Base-by-base conservation (phyloP, 2,113 vertebrate species). In the Takifugu flavidus region DNA sequence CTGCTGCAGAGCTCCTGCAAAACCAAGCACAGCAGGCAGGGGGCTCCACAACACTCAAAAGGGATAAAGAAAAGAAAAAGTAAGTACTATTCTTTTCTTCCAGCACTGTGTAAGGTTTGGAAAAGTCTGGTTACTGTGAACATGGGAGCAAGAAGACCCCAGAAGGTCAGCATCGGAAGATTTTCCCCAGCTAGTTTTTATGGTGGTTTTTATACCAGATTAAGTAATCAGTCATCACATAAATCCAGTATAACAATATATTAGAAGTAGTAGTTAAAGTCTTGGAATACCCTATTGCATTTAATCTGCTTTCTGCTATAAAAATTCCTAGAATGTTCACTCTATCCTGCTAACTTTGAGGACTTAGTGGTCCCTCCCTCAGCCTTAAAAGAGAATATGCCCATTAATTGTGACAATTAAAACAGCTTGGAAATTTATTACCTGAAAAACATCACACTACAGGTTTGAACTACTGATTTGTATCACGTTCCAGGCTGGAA, bases 1-100 rank as follows among this genome's bases (percentile, higher is more conserved):
- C 94, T 0, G 97, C 97, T 0, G 93, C 96, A 1, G 96, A 99
- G 86, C 88, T 99, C 68, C 91, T 98, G 73, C 95, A 93, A 77
- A 95, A 93, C 77, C 97, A 98, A 84, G 94, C 94, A 53, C 94
- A 94, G 82, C 97, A 98, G 88, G 95, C 96, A 79, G 96, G 97
- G 83, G 93, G 95, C 81, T 96, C 96, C 15, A 94, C 96, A 88
- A 98, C 97, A 49, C 94, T 98, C 79, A 99, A 99, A 89, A 93
- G 94, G 72, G 97, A 99, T 76, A 99, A 99, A 87, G 97, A 99
- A 82, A 96, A 94, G 84, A 99, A 99, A 92, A 99, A 99, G 97
- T 99, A 94, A 98, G 97, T 96, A 79, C 64, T 63, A 47, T 28
- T 59, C 61, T 77, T 25, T 47, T 67, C 25, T 51, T 39, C 25